Base-by-base conservation (phyloP, 2,888 invertebrate species). In the Drosophila parthenogenetica region DNA sequence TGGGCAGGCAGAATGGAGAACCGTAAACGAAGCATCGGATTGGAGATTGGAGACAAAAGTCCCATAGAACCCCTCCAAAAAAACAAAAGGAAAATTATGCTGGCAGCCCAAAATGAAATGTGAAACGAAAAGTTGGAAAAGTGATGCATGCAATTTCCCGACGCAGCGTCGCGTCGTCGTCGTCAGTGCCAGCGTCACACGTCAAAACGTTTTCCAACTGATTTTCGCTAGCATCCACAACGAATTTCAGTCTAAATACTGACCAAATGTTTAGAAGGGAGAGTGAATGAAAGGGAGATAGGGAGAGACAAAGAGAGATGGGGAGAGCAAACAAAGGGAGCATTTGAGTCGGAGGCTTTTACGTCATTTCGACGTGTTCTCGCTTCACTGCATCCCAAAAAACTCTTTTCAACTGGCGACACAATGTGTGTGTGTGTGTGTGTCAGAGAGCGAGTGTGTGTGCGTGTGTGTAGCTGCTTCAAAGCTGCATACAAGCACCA, bases 181-280 rank as follows among this genome's bases (percentile, higher is more conserved):
- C 29, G 29, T 29, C 29, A 5, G 5, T 5, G 25, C 0, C 25
- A 7, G 25, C 29, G 49, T 49, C 54, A 69, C 58, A 76, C 76
- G 76, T 77, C 76, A 76, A 69, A 77, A 73, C 73, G 73, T 59
- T 69, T 76, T 59, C n/a, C 22, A 66, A 73, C 65, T 65, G 29
- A 76, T 76, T 74, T 76, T 55, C 49, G 49, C 45, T 48, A 29
- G 50, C 17, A 49, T 11, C 25, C 43, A 40, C 17, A 42, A 48
- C 3, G 10, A 45, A 35, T 39, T 45, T 13, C 49, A 45, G 25
- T 50, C 53, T 13, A 49, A 58, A 43, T 17, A 29, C 55, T 68
- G 67, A 46, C 57, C 57, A 63, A 58, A 39, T 29, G 29, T 19
- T 17, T 40, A 8, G 14, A 19, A 37, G 7, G 14, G 3, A 57